Percentiles rank a stretch among this genome's conserved stretches.
These are phyloP conservation scores for Parazoanthus atlanticus DNA, from an alignment of 92 coral and sea anemone species.

Conservation along the genomic window DNA sequence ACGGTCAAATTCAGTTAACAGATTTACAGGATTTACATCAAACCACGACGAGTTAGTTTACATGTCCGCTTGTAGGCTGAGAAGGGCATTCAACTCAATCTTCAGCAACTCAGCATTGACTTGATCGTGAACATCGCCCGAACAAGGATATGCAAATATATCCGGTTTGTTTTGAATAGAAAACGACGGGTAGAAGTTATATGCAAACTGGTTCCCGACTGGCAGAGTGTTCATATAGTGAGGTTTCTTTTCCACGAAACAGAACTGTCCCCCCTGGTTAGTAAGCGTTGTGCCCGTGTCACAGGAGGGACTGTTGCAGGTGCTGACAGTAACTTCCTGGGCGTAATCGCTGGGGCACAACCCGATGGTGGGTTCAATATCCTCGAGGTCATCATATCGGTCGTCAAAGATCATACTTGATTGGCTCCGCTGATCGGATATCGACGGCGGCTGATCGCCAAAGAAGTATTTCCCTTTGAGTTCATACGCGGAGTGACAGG, in stretches of 20 bases:
- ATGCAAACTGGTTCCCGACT: slow-evolving; percentile 9
- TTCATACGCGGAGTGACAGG: neutral
- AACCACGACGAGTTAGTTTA: neutral
- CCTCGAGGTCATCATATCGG: slow-evolving; percentile 24
- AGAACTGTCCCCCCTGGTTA: slow-evolving; percentile 19
- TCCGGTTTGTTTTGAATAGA: slow-evolving; percentile 21
- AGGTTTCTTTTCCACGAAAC: slow-evolving; percentile 17
- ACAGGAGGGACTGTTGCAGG: slow-evolving; percentile 23
- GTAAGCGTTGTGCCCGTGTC: neutral
- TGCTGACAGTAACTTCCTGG: slow-evolving; percentile 39
- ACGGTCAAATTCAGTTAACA: neutral
- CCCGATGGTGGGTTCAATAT: slow-evolving; percentile 26
- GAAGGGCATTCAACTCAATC: neutral
- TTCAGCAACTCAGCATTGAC: slow-evolving; percentile 7
- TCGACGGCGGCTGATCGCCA: neutral
- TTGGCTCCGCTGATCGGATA: slow-evolving; percentile 6
- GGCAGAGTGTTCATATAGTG: slow-evolving; percentile 32
- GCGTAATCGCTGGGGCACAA: slow-evolving; percentile 31
- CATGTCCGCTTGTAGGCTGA: slow-evolving; percentile 36
- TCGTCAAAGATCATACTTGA: slow-evolving; percentile 10
- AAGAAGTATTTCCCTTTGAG: slow-evolving; percentile 21
- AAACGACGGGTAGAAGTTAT: slow-evolving; percentile 24
- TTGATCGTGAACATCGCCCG: slow-evolving; percentile 12
- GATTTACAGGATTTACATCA: neutral
- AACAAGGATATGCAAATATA: neutral